phyloP scores from a whole-genome alignment of 2,888 invertebrate genomes.

The Stegana nigrithorax region DNA sequence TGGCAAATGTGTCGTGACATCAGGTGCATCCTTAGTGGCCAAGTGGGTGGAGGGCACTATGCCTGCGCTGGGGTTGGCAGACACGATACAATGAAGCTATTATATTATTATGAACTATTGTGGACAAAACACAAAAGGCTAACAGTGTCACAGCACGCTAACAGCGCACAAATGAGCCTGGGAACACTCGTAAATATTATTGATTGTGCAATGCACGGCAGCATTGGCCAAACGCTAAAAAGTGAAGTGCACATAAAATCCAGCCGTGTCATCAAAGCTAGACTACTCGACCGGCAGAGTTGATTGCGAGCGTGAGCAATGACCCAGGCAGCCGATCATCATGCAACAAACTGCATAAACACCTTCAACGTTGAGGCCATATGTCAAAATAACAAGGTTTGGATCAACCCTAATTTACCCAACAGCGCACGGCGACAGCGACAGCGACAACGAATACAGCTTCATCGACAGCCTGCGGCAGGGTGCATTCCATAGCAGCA shows the following conservation, averaged over 20 bases:
- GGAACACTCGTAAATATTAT: constrained; percentile 37
- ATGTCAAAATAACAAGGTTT: constrained; percentile 60
- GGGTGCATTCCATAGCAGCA: constrained; percentile 47
- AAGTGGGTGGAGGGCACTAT: neutral
- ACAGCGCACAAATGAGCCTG: constrained; percentile 33
- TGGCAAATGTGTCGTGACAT: constrained; percentile 29
- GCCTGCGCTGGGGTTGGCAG: neutral
- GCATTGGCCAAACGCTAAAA: constrained; percentile 34
- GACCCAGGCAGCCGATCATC: constrained; percentile 20
- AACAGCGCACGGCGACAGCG: neutral
- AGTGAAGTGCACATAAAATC: constrained; percentile 52
- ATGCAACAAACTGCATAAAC: constrained; percentile 33
- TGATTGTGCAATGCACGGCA: too few species aligned
- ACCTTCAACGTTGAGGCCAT: constrained; percentile 51
- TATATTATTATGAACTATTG: constrained; percentile 25
- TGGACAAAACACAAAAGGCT: neutral
- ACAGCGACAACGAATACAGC: constrained; percentile 37
- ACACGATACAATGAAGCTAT: constrained; percentile 52
- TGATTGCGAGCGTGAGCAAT: too few species aligned
- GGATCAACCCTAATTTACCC: constrained; percentile 44
- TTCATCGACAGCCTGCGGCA: constrained; percentile 20
- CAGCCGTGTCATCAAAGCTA: constrained; percentile 24
- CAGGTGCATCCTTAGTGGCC: constrained; percentile 48
- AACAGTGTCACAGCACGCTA: constrained; percentile 43
- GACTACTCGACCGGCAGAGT: too few species aligned